Conservation (phyloP, 2,888 invertebrate species). For the Tanytarsus gracilentus region DNA sequence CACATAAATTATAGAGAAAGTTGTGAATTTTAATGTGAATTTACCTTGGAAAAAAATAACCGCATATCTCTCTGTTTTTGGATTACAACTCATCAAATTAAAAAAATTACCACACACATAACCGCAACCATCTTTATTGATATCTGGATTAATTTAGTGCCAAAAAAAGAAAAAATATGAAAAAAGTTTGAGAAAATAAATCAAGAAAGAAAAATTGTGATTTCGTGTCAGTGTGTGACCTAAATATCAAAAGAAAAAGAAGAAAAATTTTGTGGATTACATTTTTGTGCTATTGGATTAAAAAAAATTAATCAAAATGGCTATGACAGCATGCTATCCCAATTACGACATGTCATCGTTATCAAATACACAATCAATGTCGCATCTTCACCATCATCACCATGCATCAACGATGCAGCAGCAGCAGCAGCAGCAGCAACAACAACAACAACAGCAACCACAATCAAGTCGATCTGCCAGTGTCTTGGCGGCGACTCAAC, state of each 20-base stretch:
- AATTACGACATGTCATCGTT: slow-evolving; percentile 42
- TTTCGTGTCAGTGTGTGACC: slow-evolving; percentile 17
- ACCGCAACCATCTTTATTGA: neutral
- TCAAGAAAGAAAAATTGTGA: neutral
- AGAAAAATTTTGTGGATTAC: slow-evolving; percentile 3
- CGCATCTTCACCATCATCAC: slow-evolving; percentile 32
- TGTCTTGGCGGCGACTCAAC: too few relatives aligned
- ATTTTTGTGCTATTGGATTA: neutral
- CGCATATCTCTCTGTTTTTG: slow-evolving; percentile 27
- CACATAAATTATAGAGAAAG: slow-evolving; percentile 19
- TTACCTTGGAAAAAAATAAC: neutral
- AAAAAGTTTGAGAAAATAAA: neutral
- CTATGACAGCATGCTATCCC: slow-evolving; percentile 44
- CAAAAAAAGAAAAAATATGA: slow-evolving; percentile 14
- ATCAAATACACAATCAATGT: slow-evolving; percentile 38
- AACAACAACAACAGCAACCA: slow-evolving; percentile 30
- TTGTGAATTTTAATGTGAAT: slow-evolving; percentile 22
- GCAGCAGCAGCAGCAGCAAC: too few relatives aligned
- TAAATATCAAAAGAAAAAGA: neutral
- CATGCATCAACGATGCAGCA: slow-evolving; percentile 23
- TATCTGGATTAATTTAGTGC: slow-evolving; percentile 19
- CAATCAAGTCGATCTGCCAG: slow-evolving; percentile 31
- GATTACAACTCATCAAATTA: slow-evolving; percentile 20
- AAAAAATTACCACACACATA: neutral
- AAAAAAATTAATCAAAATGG: slow-evolving; percentile 35